phyloP scores from a whole-genome alignment of 2,888 invertebrate species.

The Pandemis corylana region DNA sequence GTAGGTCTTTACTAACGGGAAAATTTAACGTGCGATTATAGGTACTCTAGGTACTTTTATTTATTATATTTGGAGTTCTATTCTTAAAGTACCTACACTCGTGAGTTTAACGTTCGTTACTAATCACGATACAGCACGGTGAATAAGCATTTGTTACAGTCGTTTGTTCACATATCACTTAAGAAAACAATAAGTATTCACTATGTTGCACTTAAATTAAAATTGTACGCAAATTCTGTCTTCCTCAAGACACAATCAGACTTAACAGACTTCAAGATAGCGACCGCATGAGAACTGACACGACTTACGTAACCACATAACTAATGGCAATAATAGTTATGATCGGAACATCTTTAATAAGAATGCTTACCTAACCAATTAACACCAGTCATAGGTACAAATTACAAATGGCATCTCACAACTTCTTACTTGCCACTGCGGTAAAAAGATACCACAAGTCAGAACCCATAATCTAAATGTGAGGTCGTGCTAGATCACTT shows the following conservation, averaged over 20 bases:
- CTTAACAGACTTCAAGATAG: neutral
- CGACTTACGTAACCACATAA: conserved; percentile 24
- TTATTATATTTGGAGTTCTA: no score
- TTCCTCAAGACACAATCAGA: conserved; percentile 2
- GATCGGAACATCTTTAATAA: conserved; percentile 5
- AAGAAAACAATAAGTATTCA: no score
- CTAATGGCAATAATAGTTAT: conserved; percentile 7
- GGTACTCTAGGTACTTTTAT: no score
- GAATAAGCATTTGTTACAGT: no score
- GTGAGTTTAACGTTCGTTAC: no score
- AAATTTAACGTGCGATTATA: no score
- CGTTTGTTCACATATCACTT: no score
- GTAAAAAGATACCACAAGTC: conserved; percentile 15
- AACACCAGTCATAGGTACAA: conserved; percentile 15
- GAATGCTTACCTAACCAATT: conserved; percentile 26
- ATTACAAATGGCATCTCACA: neutral
- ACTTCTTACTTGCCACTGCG: neutral
- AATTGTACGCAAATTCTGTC: no score
- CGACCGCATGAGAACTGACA: neutral
- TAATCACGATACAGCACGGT: no score
- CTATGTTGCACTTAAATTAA: no score
- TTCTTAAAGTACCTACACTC: no score
- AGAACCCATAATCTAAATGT: conserved; percentile 25
- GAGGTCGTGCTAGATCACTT: conserved; percentile 34
- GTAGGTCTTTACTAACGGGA: no score